These are phyloP conservation scores for Tyto alba DNA, from an alignment of 2,113 vertebrate species.

Conservation along the genomic window DNA sequence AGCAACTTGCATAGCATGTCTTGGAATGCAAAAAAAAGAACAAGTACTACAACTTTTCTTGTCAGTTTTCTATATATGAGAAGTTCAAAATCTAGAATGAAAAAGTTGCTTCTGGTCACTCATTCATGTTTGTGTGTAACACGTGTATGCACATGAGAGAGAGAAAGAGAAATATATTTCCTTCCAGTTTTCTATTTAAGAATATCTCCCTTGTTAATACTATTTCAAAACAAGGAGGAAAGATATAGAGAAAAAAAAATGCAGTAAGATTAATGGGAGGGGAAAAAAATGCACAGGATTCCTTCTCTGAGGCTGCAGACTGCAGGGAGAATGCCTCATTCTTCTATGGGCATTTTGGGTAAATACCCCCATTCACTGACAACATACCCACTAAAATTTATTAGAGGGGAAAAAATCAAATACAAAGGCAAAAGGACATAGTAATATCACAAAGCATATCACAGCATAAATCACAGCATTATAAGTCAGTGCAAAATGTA, in stretches of 20 bases:
- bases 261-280: background rate
- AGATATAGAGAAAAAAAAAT: background rate
- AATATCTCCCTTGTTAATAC: constrained; percentile 18
- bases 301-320: background rate
- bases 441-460: constrained; percentile 62
- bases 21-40: constrained; percentile 31
- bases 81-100: constrained; percentile 25
- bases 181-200: constrained; percentile 26
- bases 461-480: constrained; percentile 71
- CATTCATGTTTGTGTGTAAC: background rate
- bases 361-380: constrained; percentile 32
- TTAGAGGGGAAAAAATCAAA: constrained; percentile 57
- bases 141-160: background rate
- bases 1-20: background rate
- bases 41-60: constrained; percentile 30
- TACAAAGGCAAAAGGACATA: constrained; percentile 76
- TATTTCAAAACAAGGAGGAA: constrained; percentile 52
- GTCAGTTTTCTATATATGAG: background rate
- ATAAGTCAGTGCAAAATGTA: constrained; percentile 47
- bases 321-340: background rate
- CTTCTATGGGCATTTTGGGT: background rate
- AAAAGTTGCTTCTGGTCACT: constrained; percentile 18
- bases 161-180: background rate
- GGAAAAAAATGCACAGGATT: background rate
- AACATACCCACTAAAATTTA: constrained; percentile 55